Evolutionary conservation across 2,797 vertebrate genomes (phyloP), one percentile per base, ranked within the genome.

Genomic region (Chromobotia macracanthus): DNA sequence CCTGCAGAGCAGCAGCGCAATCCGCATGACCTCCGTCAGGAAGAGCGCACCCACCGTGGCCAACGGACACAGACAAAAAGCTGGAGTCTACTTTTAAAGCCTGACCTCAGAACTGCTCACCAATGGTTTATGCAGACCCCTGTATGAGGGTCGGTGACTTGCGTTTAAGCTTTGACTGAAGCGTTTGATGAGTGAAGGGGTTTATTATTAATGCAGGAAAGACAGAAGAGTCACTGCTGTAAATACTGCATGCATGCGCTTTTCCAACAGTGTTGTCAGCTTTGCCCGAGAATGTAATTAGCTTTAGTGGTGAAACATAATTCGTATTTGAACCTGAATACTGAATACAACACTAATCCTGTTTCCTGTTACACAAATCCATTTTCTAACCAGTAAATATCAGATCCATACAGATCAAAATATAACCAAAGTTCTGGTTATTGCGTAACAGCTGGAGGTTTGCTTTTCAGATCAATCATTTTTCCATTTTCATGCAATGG

Each of bases 11-110:
- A 96, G 96, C 75, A 96, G 96, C 16, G 96, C 95, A 75, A 90
- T 97, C 83, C 93, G 93, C 16, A 94, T 97, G 92, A 96, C 95
- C 69, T 98, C 97, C 80, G 88, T 98, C 89, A 97, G 96, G 92
- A 96, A 95, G 88, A 89, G 87, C 80, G 80, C 56, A 76, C 82
- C 89, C 0, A 58, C 80, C 0, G 80, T 89, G 0, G 82, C 93
- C 75, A 96, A 96, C 11, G 95, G 94, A 44, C 88, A 51, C 9
- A 23, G 91, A 64, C 94, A 93, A 35, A 94, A 92, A 51, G 88
- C 92, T 8, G 82, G 51, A 38, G 91, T 92, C 77, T 92, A 93
- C 3, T 88, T 96, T 86, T 97, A 90, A 93, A 50, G 15, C n/a
- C 21, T 58, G 50, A 12, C 41, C 44, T 31, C 21, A 18, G 44